Conservation (phyloP, 2,113 vertebrate genomes). For the Pangasianodon gigas region DNA sequence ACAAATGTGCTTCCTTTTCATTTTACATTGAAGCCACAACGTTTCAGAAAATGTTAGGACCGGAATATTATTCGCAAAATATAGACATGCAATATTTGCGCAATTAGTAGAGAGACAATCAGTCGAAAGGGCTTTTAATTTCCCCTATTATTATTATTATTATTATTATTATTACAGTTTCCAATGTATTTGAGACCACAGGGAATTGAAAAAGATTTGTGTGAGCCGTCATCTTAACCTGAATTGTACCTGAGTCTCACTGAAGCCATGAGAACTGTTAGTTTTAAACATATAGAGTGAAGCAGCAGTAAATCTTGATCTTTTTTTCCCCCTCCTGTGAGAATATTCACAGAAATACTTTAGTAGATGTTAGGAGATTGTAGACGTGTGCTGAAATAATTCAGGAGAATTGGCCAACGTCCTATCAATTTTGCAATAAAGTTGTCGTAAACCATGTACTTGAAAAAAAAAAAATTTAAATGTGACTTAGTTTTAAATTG, state of each 20-base stretch:
- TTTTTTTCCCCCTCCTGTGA: neutral
- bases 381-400: neutral
- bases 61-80: slow-evolving; percentile 26
- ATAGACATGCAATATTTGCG: slow-evolving; percentile 54
- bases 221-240: neutral
- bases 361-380: neutral
- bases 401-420: neutral
- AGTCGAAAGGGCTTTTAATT: slow-evolving; percentile 58
- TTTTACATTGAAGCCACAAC: slow-evolving; percentile 34
- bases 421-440: slow-evolving; percentile 1
- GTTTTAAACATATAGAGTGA: neutral
- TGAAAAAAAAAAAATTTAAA: neutral
- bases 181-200: neutral
- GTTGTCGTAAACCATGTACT: no score
- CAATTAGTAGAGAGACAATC: slow-evolving; percentile 53
- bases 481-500: neutral
- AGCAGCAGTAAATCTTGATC: neutral
- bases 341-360: neutral
- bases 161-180: neutral
- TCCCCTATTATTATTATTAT: neutral
- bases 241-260: neutral
- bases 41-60: slow-evolving; percentile 40
- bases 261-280: neutral
- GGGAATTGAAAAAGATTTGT: neutral
- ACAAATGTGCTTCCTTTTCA: slow-evolving; percentile 53